phyloP scores from a whole-genome alignment of 2,888 invertebrate species.

The Chalcosyrphus nemorum region DNA sequence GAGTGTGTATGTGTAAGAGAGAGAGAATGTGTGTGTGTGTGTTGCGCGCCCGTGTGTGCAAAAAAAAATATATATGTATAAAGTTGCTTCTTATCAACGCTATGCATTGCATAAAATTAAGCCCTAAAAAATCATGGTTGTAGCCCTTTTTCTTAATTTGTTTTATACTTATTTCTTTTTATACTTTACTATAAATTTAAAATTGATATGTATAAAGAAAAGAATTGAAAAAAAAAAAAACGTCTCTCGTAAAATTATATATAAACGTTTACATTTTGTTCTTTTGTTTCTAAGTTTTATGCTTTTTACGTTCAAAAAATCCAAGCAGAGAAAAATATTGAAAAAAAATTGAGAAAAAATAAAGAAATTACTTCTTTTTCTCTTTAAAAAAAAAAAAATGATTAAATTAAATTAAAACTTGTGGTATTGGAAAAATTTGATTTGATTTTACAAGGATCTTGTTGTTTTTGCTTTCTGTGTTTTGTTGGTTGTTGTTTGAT shows the following conservation, averaged over 20 bases:
- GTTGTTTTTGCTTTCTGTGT: constrained; percentile 69
- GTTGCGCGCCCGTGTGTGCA: constrained; percentile 2
- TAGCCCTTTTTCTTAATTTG: constrained; percentile 42
- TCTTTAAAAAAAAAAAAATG: constrained; percentile 20
- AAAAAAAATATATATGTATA: too few relatives aligned
- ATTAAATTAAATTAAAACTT: constrained; percentile 2
- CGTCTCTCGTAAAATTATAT: constrained; percentile 25
- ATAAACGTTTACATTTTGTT: constrained; percentile 13
- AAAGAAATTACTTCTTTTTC: constrained; percentile 14
- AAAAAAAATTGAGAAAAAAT: background rate
- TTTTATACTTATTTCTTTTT: constrained; percentile 35
- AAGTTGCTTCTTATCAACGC: constrained; percentile 39
- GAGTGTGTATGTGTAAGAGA: constrained; percentile 35
- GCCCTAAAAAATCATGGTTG: constrained; percentile 51
- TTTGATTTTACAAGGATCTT: constrained; percentile 62
- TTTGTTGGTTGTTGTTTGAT: constrained; percentile 69
- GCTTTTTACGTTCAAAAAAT: constrained; percentile 27
- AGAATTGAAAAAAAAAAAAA: constrained; percentile 20
- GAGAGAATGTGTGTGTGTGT: constrained; percentile 8
- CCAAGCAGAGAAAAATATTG: constrained; percentile 23
- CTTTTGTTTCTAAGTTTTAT: constrained; percentile 2
- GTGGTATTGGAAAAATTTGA: constrained; percentile 53
- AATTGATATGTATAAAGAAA: constrained; percentile 67
- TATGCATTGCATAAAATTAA: constrained; percentile 60
- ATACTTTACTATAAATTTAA: constrained; percentile 19